Evolutionary conservation across 2,797 vertebrate species (phyloP).

Genomic region (Lemur catta): DNA sequence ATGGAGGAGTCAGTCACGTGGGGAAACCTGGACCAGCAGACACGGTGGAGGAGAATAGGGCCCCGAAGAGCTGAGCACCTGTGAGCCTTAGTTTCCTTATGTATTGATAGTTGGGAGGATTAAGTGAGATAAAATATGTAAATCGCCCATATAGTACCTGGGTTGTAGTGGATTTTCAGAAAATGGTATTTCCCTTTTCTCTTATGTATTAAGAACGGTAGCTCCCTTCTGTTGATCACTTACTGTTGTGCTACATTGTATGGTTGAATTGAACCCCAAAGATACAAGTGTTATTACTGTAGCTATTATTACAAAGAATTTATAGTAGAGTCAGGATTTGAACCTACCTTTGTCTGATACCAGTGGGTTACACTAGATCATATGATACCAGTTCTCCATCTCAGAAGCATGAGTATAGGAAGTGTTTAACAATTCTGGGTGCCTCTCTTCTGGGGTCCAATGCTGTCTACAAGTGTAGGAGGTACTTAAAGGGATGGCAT

Average conservation of each 20-base stretch:
- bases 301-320: constrained; percentile 34
- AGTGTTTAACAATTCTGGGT: background rate
- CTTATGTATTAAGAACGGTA: background rate
- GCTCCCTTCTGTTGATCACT: constrained; percentile 5
- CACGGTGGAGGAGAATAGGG: background rate
- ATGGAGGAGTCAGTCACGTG: background rate
- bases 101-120: constrained; percentile 17
- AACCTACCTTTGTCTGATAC: background rate
- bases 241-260: background rate
- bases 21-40: background rate
- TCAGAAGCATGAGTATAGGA: background rate
- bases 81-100: background rate
- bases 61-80: background rate
- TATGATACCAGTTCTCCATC: background rate
- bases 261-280: background rate
- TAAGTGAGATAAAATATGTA: constrained; percentile 44
- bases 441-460: background rate
- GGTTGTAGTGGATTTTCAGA: constrained; percentile 32
- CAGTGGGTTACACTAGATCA: background rate
- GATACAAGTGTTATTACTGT: background rate
- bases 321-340: background rate
- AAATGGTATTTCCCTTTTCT: constrained; percentile 40
- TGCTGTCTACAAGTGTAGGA: background rate
- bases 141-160: background rate
- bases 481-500: background rate